Percentiles rank a stretch among this genome's conserved stretches.
phyloP scores from a whole-genome alignment of 64 coral and sea anemone species.

The Montipora cactus region DNA sequence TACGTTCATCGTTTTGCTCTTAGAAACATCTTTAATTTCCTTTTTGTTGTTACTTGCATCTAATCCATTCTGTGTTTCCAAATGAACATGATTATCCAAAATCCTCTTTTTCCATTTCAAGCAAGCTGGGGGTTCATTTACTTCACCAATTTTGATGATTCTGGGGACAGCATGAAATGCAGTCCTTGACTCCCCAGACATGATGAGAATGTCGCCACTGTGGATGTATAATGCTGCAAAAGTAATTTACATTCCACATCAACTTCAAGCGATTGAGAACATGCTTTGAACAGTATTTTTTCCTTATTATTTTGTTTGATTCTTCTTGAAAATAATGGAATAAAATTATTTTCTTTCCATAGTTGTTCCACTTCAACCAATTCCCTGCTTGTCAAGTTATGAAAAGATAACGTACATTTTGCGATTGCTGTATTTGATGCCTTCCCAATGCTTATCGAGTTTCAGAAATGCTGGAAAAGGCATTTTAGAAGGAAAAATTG shows the following conservation, averaged over 20 bases:
- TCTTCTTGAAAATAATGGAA: no score
- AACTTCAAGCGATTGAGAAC: not conserved
- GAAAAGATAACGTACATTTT: no score
- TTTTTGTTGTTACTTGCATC: conserved; percentile 4
- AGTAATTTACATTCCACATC: not conserved
- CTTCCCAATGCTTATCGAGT: no score
- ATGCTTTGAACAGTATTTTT: no score
- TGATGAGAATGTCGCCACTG: conserved; percentile 95
- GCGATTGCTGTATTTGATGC: no score
- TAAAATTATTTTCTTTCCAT: no score
- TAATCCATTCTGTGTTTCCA: not conserved
- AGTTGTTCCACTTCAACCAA: no score
- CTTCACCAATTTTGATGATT: conserved; percentile 79
- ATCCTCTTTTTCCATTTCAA: conserved; percentile 69
- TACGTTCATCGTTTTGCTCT: not conserved
- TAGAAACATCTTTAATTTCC: not conserved
- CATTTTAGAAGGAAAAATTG: no score
- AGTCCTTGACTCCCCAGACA: conserved; percentile 90
- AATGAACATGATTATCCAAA: conserved; percentile 2
- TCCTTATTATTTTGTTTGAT: no score
- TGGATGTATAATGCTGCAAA: conserved; percentile 88
- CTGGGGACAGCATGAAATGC: conserved; percentile 97
- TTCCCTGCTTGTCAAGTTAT: no score
- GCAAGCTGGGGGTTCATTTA: conserved; percentile 77
- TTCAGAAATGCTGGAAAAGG: no score